These are phyloP conservation scores for Neoseiulus cucumeris DNA, from an alignment of 1,140 invertebrate species.

Conservation along the genomic window DNA sequence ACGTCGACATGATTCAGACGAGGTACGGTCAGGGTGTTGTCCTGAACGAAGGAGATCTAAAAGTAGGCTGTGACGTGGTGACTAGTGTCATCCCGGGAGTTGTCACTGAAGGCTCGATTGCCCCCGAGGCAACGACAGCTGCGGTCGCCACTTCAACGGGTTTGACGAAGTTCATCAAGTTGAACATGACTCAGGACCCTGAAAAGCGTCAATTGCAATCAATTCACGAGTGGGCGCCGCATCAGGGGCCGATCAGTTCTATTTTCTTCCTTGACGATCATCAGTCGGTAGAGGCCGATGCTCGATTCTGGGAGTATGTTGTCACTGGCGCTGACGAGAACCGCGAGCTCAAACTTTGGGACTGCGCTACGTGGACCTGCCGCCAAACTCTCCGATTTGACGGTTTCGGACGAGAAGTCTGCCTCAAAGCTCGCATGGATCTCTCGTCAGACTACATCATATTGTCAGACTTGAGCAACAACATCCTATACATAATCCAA, in stretches of 20 bases:
- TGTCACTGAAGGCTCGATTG: background rate
- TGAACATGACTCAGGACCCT: constrained; percentile 6
- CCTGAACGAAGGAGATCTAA: constrained; percentile 28
- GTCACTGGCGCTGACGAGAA: constrained; percentile 74
- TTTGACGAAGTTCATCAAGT: background rate
- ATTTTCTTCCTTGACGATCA: constrained; percentile 7
- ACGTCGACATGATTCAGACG: constrained; percentile 34
- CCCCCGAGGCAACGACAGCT: background rate
- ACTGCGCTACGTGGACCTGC: constrained; percentile 75
- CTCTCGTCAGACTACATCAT: constrained; percentile 57
- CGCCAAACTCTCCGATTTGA: constrained; percentile 51
- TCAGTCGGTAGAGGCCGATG: constrained; percentile 30
- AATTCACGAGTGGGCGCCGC: constrained; percentile 5
- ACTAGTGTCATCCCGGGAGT: background rate
- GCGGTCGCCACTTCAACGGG: background rate
- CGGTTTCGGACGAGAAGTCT: constrained; percentile 15
- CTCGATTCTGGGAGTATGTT: constrained; percentile 80
- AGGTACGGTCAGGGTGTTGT: constrained; percentile 33
- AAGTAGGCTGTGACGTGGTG: constrained; percentile 30
- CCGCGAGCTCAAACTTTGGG: constrained; percentile 77
- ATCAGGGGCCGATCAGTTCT: constrained; percentile 1
- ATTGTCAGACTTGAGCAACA: constrained; percentile 55
- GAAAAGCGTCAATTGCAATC: constrained; percentile 1
- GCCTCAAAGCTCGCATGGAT: constrained; percentile 57
- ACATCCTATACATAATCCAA: constrained; percentile 49